Base-by-base conservation (phyloP, 2,113 vertebrate genomes). In the Tricholaema leucomelas region DNA sequence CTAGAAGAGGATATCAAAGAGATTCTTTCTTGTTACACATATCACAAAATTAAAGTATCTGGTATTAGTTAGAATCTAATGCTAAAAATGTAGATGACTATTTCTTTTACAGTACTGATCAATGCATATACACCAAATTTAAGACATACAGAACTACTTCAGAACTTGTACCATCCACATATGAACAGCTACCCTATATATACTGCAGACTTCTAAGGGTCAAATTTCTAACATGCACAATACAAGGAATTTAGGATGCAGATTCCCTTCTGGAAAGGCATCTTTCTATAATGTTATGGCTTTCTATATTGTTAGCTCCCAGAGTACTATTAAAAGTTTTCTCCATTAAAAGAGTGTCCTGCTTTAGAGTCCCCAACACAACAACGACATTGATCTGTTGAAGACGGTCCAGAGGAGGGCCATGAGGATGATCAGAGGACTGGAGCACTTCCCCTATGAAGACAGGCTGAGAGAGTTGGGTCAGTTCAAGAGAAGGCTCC, bases 1-100 rank as follows among this genome's bases (percentile, higher is more conserved):
- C 99, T 99, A 95, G 21, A 95, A 77, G 20, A 59, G 33, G 14
- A 66, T 15, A 31, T 0, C 31, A 44, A 66, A 83, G 69, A 9
- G 66, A 75, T 38, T 71, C 27, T 15, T 65, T 70, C 48, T 50
- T 35, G 21, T 20, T 50, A 71, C 25, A 70, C 5, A 6, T 28
- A 55, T 17, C 27, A 78, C 23, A 78, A 36, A 86, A 67, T 30
- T 63, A 40, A 91, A 28, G 6, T 28, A 74, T 30, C 13, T 64
- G 9, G 14, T 52, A 63, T 9, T 27, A 35, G 9, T 36, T 66
- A 46, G 10, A 5, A 56, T 4, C 59, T 4, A 55, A 15, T 52
- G 23, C 25, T 46, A 60, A 91, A 93, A 87, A 35, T 19, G 16
- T 70, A 72, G 30, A 23, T 48, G 19, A 11, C 0, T 0, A 35